These are phyloP conservation scores for Artibeus lituratus DNA, from an alignment of 2,797 vertebrate genomes.

Conservation along the genomic window DNA sequence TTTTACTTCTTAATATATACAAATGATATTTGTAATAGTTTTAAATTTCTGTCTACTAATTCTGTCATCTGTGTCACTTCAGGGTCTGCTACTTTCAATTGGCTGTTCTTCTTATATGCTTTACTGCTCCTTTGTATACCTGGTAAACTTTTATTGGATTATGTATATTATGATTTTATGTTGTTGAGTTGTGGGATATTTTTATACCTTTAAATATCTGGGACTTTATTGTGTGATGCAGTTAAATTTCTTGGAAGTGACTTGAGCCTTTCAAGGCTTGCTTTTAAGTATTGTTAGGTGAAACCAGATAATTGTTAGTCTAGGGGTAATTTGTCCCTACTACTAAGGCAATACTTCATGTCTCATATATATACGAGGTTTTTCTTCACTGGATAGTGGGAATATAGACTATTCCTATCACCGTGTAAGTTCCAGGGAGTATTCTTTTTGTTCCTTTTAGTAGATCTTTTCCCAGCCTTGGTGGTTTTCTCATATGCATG, in stretches of 20 bases:
- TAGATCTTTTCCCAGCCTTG: not conserved
- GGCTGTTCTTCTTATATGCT: not conserved
- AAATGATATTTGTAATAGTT: not conserved
- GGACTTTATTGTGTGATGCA: not conserved
- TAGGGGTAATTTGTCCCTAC: not conserved
- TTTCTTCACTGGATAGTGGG: not conserved
- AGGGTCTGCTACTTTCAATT: not conserved
- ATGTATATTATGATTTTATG: not conserved
- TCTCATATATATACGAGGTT: not conserved
- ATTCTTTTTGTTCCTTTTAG: not conserved
- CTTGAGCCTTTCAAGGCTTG: not conserved
- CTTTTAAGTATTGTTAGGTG: not conserved
- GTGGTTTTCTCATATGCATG: not conserved
- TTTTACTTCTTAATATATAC: not conserved
- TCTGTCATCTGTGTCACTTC: not conserved
- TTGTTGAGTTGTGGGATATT: not conserved
- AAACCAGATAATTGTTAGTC: not conserved
- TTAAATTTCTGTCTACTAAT: not conserved
- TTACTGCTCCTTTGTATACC: not conserved
- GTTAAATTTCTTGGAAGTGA: not conserved
- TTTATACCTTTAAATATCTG: not conserved
- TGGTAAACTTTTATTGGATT: not conserved
- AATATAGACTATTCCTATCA: not conserved
- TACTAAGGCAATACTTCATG: not conserved
- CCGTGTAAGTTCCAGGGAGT: not conserved